Percentiles rank a stretch among this genome's conserved stretches.
Evolutionary conservation across 2,888 invertebrate species (phyloP).

Genomic region (Scaptomyza tumidula): DNA sequence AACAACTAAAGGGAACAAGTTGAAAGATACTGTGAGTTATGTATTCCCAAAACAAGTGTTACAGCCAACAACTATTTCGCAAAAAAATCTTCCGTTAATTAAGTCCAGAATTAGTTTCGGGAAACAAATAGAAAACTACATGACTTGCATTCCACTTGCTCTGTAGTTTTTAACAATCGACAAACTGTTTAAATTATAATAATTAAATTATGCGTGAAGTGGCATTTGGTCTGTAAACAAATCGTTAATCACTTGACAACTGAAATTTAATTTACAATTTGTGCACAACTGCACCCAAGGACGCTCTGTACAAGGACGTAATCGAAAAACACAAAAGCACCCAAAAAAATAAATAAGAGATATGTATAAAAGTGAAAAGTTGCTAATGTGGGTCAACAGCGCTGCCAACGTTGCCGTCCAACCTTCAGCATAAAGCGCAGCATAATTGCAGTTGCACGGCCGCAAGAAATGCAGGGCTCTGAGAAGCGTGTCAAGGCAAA

Average conservation of each 20-base stretch:
- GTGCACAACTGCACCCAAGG: conserved; percentile 54
- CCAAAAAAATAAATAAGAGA: conserved; percentile 6
- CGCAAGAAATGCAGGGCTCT: conserved; percentile 43
- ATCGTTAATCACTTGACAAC: conserved; percentile 51
- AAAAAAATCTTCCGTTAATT: background rate
- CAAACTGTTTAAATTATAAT: background rate
- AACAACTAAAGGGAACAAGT: conserved; percentile 7
- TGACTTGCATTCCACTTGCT: too few species aligned
- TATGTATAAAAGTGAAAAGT: background rate
- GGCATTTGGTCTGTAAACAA: conserved; percentile 39
- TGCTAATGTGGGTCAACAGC: conserved; percentile 67
- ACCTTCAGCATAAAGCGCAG: conserved; percentile 70
- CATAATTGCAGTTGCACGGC: conserved; percentile 69
- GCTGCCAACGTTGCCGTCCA: conserved; percentile 46
- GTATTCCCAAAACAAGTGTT: background rate
- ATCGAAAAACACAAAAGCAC: conserved; percentile 41
- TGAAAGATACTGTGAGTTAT: conserved; percentile 24
- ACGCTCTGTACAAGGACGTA: conserved; percentile 58
- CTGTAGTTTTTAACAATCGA: background rate
- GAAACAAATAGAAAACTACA: too few species aligned
- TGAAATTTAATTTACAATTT: conserved; percentile 49
- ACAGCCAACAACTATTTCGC: background rate
- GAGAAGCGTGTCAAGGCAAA: conserved; percentile 71
- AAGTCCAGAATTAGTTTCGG: too few species aligned
- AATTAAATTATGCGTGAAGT: background rate